Conservation (phyloP, 2,113 vertebrate species). For the Seriola dumerili region DNA sequence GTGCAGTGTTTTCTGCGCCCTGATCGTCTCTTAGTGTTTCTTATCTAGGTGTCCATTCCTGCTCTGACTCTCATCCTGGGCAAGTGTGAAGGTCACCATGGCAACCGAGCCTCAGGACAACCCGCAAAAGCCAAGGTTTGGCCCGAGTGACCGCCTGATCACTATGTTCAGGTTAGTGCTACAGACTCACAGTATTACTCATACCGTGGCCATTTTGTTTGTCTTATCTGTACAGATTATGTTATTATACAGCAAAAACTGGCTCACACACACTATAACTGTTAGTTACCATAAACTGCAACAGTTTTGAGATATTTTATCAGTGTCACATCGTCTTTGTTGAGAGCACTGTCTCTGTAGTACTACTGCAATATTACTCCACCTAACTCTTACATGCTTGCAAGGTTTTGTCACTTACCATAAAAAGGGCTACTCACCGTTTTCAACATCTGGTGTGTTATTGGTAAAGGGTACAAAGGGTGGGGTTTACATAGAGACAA, state of each 20-base stretch:
- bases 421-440: neutral
- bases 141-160: conserved; percentile 52
- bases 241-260: neutral
- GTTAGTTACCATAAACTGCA: too few relatives aligned
- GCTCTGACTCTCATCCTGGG: conserved; percentile 16
- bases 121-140: conserved; percentile 1
- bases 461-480: neutral
- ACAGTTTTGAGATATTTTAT: neutral
- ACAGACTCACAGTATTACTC: conserved; percentile 8
- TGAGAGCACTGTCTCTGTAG: neutral
- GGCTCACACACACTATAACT: neutral
- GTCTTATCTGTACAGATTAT: neutral
- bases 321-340: neutral
- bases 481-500: conserved; percentile 9
- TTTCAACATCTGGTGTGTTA: neutral
- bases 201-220: conserved; percentile 1
- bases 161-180: conserved; percentile 57
- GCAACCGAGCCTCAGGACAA: conserved; percentile 43
- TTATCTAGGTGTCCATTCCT: conserved; percentile 33
- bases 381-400: too few relatives aligned
- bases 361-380: neutral
- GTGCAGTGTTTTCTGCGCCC: neutral
- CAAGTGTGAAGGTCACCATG: conserved; percentile 56
- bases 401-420: too few relatives aligned
- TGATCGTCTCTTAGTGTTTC: neutral